These are phyloP conservation scores for Geodia barretti DNA, from an alignment of 37 sponge, comb jelly and placozoan species.

Conservation along the genomic window DNA sequence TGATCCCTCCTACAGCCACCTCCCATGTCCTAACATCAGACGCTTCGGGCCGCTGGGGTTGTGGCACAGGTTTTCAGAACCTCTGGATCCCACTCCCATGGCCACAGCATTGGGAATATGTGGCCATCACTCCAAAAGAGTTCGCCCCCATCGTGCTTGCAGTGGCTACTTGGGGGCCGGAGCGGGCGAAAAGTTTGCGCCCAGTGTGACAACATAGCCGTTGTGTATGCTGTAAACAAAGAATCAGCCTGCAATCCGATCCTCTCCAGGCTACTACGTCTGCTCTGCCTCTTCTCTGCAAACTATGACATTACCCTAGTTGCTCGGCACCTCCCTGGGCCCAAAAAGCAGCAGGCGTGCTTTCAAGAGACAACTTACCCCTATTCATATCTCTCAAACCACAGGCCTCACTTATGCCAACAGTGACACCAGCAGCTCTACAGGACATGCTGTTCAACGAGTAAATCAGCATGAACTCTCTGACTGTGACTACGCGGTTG, in stretches of 20 bases:
- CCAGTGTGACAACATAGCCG: neutral
- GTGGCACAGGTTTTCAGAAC: neutral
- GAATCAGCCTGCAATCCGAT: neutral
- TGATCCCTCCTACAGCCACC: neutral
- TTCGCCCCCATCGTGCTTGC: neutral
- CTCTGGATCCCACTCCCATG: neutral
- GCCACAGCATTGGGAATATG: too few relatives aligned
- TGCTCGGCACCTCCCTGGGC: neutral
- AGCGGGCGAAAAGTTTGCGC: neutral
- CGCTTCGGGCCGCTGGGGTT: conserved; percentile 11
- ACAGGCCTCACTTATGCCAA: neutral
- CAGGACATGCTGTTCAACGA: conserved; percentile 1
- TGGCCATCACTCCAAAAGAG: neutral
- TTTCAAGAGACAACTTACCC: too few relatives aligned
- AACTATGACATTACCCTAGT: neutral
- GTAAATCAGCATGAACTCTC: neutral
- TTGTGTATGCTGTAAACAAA: neutral
- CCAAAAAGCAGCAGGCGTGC: too few relatives aligned
- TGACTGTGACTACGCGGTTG: neutral
- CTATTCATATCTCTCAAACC: too few relatives aligned
- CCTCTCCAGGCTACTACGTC: neutral
- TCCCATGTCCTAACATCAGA: neutral
- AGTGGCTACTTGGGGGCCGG: neutral
- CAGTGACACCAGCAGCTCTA: neutral
- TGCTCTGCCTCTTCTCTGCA: neutral